phyloP scores from a whole-genome alignment of 2,888 invertebrate species.

The Trachelus tabidus region DNA sequence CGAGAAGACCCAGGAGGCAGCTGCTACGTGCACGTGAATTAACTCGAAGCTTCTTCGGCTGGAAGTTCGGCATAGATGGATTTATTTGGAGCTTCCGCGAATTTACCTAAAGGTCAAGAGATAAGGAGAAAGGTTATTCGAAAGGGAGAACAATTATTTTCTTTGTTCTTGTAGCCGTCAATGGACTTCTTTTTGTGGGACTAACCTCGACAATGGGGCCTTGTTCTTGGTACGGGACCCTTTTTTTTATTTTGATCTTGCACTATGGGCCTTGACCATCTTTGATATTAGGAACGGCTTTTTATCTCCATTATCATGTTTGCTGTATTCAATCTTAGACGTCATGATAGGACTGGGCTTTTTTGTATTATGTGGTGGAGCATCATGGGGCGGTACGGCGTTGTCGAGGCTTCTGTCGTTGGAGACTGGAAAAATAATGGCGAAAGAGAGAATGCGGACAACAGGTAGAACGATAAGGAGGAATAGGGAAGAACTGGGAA shows the following conservation, averaged over 20 bases:
- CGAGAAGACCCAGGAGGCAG: not conserved
- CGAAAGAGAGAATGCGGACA: not conserved
- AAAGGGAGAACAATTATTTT: not conserved
- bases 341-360: not conserved
- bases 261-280: not conserved
- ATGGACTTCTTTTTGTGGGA: not conserved
- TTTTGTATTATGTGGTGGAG: not conserved
- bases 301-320: not conserved
- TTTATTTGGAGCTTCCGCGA: not conserved
- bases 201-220: not conserved
- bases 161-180: not conserved
- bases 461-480: not conserved
- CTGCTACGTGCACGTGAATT: not conserved
- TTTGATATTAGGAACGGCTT: not conserved
- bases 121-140: not conserved
- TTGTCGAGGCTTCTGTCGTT: not conserved
- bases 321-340: not conserved
- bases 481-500: not conserved
- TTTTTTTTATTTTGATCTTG: not conserved
- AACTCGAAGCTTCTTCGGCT: not conserved
- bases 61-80: not conserved
- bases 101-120: not conserved
- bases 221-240: not conserved
- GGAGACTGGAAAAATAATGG: not conserved
- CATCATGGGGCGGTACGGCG: not conserved